Percentiles rank a stretch among this genome's conserved stretches.
Evolutionary conservation across 2,888 invertebrate genomes (phyloP).

Genomic region (Prosapia bicincta): DNA sequence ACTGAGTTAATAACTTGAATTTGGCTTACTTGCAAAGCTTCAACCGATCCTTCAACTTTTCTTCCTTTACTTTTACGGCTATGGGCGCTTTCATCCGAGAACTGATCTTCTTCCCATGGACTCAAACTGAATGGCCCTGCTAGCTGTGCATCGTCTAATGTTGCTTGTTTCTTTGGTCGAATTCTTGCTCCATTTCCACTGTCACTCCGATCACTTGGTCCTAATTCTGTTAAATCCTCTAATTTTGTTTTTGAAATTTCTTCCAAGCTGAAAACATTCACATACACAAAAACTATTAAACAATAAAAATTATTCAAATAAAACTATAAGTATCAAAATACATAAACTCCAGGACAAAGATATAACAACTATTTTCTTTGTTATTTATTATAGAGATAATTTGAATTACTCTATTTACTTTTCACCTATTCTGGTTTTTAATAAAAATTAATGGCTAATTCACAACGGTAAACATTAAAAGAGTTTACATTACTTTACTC

Average conservation of each 20-base stretch:
- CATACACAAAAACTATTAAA: too few relatives aligned
- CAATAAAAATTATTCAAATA: too few relatives aligned
- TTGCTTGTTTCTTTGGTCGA: constrained; percentile 32
- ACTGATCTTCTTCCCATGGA: constrained; percentile 19
- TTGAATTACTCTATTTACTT: too few relatives aligned
- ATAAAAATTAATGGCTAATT: too few relatives aligned
- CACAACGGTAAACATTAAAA: too few relatives aligned
- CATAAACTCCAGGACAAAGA: too few relatives aligned
- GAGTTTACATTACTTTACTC: too few relatives aligned
- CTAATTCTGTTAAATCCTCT: constrained; percentile 58
- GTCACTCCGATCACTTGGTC: constrained; percentile 41
- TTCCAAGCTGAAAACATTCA: constrained; percentile 57
- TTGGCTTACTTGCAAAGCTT: constrained; percentile 13
- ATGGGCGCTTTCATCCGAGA: constrained; percentile 3
- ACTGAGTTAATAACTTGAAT: too few relatives aligned
- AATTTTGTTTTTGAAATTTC: constrained; percentile 74
- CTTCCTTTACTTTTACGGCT: neutral
- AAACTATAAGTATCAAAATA: too few relatives aligned
- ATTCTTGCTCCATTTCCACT: constrained; percentile 25
- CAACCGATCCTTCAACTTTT: neutral
- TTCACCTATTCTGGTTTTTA: too few relatives aligned
- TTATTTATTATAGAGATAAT: too few relatives aligned
- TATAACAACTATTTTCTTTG: too few relatives aligned
- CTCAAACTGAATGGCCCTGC: neutral
- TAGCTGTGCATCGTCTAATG: constrained; percentile 31